Percentiles rank a stretch among this genome's conserved stretches.
phyloP scores from a whole-genome alignment of 2,113 vertebrate species.

The Crotophaga sulcirostris region DNA sequence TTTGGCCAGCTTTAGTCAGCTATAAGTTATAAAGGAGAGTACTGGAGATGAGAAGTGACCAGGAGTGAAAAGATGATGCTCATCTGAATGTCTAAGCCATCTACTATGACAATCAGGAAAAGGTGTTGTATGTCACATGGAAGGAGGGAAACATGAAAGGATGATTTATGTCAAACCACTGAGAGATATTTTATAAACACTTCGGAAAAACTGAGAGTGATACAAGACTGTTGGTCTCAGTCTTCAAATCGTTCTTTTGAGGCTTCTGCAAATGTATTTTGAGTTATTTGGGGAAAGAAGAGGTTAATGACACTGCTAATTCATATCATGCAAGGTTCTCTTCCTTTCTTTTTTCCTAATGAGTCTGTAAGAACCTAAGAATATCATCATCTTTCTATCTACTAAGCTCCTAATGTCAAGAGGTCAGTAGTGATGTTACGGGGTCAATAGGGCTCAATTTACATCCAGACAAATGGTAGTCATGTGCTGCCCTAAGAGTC shows the following conservation, averaged over 20 bases:
- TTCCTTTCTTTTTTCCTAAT: conserved; percentile 39
- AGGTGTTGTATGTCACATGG: conserved; percentile 24
- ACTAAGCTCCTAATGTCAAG: conserved; percentile 55
- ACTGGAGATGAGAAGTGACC: neutral
- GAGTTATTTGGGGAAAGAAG: conserved; percentile 18
- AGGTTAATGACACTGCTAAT: conserved; percentile 22
- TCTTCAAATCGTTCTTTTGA: neutral
- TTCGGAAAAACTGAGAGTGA: conserved; percentile 47
- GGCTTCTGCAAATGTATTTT: conserved; percentile 19
- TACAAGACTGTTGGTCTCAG: conserved; percentile 28
- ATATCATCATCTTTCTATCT: conserved; percentile 39
- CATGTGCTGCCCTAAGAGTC: conserved; percentile 38
- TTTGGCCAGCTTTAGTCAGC: neutral
- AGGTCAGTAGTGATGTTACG: conserved; percentile 62
- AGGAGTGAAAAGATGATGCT: neutral
- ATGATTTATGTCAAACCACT: conserved; percentile 2
- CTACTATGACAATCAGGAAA: conserved; percentile 39
- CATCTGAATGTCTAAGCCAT: conserved; percentile 13
- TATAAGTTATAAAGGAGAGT: neutral
- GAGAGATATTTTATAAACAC: conserved; percentile 34
- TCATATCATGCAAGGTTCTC: conserved; percentile 12
- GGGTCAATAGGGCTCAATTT: conserved; percentile 60
- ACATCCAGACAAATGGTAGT: conserved; percentile 60
- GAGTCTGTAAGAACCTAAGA: conserved; percentile 19
- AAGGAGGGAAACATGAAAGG: conserved; percentile 20